Base-by-base conservation (phyloP, 2,113 vertebrate genomes). In the Trogon surrucura region DNA sequence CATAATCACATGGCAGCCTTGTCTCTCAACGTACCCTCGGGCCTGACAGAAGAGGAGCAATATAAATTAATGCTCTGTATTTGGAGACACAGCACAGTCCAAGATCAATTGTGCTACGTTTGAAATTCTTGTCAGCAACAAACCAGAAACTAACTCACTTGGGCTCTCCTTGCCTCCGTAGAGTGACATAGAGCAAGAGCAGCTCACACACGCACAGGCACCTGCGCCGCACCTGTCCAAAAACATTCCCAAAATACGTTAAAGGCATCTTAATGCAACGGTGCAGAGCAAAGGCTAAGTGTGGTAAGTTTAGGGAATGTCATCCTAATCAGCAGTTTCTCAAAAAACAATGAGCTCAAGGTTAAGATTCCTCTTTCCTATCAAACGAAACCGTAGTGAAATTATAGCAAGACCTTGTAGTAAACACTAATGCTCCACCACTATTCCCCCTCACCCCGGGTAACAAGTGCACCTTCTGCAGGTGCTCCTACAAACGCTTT, bases 241-340 rank as follows among this genome's bases (percentile, higher is more conserved):
- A 57, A 48, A 65, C 19, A 51, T 25, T 69, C 71, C 53, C 30
- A 51, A 72, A 78, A 69, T 2, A 3, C 3, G 82, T 17, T 70
- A 20, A 50, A 87, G 69, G 8, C 21, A 53, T 19, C 36, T n/a
- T 54, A 72, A 45, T 10, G 16, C 60, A 45, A 62, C 88, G 11
- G 15, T 85, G 36, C 41, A 30, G 26, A 69, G 60, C 18, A 36
- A 47, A 73, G 23, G 11, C 36, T 67, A 21, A 51, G 27, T 27
- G 15, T 1, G 3, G 17, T 30, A 80, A 89, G 23, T 41, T 82
- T 6, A 29, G 22, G 66, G n/a, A 83, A 62, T n/a, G 73, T 26
- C 2, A 0, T 9, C 60, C 54, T 57, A 7, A 36, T 2, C 13
- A 3, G 13, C 23, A 41, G 0, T 19, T 56, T 64, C 64, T 80